phyloP scores from a whole-genome alignment of 2,113 vertebrate species.

The Myotis yumanensis region DNA sequence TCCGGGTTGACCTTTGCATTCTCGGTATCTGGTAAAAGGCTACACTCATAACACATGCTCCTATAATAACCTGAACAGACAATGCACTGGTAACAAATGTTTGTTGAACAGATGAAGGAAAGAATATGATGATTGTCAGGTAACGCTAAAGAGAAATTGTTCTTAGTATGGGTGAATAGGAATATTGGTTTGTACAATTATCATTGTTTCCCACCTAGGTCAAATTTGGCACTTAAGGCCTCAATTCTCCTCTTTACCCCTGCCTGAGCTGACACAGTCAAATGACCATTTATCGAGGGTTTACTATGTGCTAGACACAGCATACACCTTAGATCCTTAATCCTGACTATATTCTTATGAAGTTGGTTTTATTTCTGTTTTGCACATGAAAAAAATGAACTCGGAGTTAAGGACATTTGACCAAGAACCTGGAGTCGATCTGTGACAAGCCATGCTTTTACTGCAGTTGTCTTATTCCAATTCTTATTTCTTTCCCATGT shows the following conservation, averaged over 20 bases:
- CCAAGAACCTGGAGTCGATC: not conserved
- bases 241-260: not conserved
- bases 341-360: not conserved
- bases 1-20: rapidly evolving
- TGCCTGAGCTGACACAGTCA: not conserved
- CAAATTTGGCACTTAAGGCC: not conserved
- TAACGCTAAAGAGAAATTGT: not conserved
- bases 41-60: not conserved
- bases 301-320: not conserved
- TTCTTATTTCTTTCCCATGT: too few relatives aligned
- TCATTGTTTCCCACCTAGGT: not conserved
- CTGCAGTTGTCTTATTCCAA: not conserved
- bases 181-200: rapidly evolving
- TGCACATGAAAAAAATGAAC: not conserved
- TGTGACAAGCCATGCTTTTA: not conserved
- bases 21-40: not conserved
- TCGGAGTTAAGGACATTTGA: not conserved
- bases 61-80: not conserved
- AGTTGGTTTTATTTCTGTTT: not conserved
- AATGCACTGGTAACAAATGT: rapidly evolving
- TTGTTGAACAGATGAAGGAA: not conserved
- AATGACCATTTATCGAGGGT: not conserved
- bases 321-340: not conserved
- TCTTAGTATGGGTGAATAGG: rapidly evolving
- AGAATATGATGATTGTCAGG: not conserved